Conservation (phyloP, 2,797 vertebrate species). For the Miichthys miiuy region DNA sequence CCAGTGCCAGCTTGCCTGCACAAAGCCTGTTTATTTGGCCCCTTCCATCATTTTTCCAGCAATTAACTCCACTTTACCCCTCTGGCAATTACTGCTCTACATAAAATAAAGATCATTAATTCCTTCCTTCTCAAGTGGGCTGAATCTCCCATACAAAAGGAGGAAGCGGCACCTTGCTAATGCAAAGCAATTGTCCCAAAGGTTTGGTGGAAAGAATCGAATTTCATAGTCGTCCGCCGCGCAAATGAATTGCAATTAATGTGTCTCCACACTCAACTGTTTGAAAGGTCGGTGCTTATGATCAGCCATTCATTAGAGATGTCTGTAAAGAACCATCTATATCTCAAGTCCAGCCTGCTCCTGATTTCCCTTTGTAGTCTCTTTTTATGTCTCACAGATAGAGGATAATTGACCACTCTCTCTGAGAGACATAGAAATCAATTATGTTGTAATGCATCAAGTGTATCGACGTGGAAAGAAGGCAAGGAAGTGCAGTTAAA, state of each 20-base stretch:
- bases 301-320: constrained; percentile 79
- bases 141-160: constrained; percentile 40
- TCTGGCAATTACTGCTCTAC: constrained; percentile 83
- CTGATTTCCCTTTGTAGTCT: constrained; percentile 67
- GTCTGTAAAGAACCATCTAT: constrained; percentile 76
- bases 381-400: constrained; percentile 72
- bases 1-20: constrained; percentile 56
- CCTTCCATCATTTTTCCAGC: constrained; percentile 77
- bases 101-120: constrained; percentile 84
- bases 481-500: constrained; percentile 64
- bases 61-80: constrained; percentile 84
- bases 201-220: constrained; percentile 73
- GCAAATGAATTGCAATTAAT: constrained; percentile 78
- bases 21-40: constrained; percentile 77
- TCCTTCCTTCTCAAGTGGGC: constrained; percentile 72
- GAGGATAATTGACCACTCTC: constrained; percentile 79
- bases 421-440: constrained; percentile 76
- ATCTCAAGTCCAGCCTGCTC: constrained; percentile 70
- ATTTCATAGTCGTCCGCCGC: constrained; percentile 72
- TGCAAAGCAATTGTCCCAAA: constrained; percentile 68
- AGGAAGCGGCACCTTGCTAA: constrained; percentile 69
- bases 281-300: constrained; percentile 78
- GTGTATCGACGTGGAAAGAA: constrained; percentile 66
- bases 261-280: constrained; percentile 63
- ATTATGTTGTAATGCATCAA: constrained; percentile 78